Evolutionary conservation across 2,113 vertebrate genomes (phyloP).

Genomic region (Grus americana): DNA sequence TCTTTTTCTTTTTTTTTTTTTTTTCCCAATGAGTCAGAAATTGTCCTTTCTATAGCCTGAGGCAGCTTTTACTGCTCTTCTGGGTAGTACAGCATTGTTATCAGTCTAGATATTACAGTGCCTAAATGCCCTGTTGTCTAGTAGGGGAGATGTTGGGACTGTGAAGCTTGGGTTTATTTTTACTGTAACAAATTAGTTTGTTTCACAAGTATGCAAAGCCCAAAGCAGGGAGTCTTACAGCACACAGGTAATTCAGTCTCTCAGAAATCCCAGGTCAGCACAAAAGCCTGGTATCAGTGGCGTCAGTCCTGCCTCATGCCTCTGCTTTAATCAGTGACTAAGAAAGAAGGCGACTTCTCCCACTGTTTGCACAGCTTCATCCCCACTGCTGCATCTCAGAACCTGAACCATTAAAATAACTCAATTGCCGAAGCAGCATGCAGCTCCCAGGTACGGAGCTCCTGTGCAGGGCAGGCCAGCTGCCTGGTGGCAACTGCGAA

Average conservation of each 20-base stretch:
- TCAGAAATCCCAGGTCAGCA: neutral
- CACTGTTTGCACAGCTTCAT: neutral
- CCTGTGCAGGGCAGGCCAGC: neutral
- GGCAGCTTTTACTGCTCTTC: neutral
- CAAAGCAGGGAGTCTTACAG: neutral
- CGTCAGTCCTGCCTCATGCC: rapidly evolving
- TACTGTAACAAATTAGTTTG: neutral
- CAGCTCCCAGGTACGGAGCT: neutral
- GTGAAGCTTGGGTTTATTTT: neutral
- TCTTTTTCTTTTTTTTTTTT: neutral
- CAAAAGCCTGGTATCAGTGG: neutral
- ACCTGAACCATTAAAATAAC: rapidly evolving
- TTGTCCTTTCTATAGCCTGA: neutral
- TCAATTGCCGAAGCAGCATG: rapidly evolving
- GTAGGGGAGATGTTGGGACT: neutral
- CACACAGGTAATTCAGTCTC: neutral
- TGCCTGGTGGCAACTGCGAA: rapidly evolving
- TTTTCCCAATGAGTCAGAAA: neutral
- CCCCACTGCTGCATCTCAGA: rapidly evolving
- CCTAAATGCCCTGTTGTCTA: neutral
- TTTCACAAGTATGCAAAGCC: neutral
- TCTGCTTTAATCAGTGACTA: neutral
- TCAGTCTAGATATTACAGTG: neutral
- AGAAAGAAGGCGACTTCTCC: neutral
- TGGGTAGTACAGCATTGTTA: neutral